phyloP scores from a whole-genome alignment of 2,797 vertebrate species.

The Antrozous pallidus region DNA sequence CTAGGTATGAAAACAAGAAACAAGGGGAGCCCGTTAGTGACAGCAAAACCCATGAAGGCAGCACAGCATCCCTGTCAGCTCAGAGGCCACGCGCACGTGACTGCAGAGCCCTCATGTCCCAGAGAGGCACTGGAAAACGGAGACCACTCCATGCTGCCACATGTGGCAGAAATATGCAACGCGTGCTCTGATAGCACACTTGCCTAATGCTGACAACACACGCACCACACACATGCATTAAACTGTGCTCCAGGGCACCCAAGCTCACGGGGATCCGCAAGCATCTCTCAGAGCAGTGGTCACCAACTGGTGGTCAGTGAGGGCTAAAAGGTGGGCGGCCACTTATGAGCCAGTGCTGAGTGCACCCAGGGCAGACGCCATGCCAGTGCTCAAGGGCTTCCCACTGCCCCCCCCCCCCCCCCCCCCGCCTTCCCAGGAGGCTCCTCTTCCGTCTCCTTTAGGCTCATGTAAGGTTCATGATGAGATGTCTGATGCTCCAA shows the following conservation, averaged over 20 bases:
- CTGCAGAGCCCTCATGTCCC: not conserved
- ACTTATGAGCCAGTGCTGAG: too few relatives aligned
- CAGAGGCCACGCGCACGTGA: not conserved
- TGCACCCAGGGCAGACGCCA: not conserved
- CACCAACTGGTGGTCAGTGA: too few relatives aligned
- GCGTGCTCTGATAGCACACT: rapidly evolving
- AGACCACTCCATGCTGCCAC: not conserved
- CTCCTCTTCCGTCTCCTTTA: not conserved
- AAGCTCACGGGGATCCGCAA: not conserved
- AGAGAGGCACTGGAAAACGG: not conserved
- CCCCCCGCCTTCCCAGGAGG: not conserved
- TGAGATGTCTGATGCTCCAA: not conserved
- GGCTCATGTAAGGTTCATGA: not conserved
- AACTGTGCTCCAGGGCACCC: rapidly evolving
- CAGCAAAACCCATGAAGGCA: too few relatives aligned
- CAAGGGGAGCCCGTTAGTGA: not conserved
- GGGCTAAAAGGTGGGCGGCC: too few relatives aligned
- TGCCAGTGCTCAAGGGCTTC: not conserved
- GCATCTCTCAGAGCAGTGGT: not conserved
- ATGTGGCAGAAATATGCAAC: rapidly evolving
- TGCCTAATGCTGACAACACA: not conserved
- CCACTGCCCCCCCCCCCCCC: not conserved
- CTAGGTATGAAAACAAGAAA: constrained; percentile 76
- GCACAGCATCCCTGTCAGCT: not conserved
- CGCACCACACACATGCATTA: rapidly evolving